Conservation (phyloP, 2,797 vertebrate species). For the Epinephelus coioides region DNA sequence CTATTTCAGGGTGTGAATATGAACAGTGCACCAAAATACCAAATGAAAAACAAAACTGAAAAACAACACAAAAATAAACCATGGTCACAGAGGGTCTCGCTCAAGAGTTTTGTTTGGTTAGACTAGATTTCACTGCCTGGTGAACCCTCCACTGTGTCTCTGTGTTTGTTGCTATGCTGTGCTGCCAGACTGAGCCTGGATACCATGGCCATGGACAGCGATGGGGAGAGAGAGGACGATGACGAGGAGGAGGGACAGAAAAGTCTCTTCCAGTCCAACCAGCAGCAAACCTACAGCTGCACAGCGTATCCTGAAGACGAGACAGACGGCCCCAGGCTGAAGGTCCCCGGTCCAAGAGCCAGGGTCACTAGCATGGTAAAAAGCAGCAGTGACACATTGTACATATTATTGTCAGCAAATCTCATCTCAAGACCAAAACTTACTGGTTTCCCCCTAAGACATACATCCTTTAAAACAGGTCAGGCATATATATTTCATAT, state of each 20-base stretch:
- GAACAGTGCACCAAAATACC: conserved; percentile 18
- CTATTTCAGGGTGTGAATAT: not conserved
- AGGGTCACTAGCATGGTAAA: conserved; percentile 51
- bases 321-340: conserved; percentile 32
- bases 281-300: conserved; percentile 43
- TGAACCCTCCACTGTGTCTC: conserved; percentile 11
- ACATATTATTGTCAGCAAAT: conserved; percentile 3
- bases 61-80: conserved; percentile 14
- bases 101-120: conserved; percentile 8
- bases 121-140: not conserved
- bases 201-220: conserved; percentile 83
- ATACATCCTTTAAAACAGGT: not conserved
- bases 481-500: not conserved
- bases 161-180: conserved; percentile 22
- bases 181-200: conserved; percentile 90
- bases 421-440: not conserved
- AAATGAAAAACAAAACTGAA: not conserved
- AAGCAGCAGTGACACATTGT: not conserved
- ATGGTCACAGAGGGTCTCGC: not conserved
- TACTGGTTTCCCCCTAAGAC: not conserved
- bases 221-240: conserved; percentile 83
- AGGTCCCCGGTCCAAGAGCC: conserved; percentile 27
- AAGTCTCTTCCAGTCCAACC: conserved; percentile 54
- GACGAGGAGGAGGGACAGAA: conserved; percentile 54
- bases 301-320: conserved; percentile 67